phyloP scores from a whole-genome alignment of 1,140 invertebrate genomes.

The Periplaneta americana region DNA sequence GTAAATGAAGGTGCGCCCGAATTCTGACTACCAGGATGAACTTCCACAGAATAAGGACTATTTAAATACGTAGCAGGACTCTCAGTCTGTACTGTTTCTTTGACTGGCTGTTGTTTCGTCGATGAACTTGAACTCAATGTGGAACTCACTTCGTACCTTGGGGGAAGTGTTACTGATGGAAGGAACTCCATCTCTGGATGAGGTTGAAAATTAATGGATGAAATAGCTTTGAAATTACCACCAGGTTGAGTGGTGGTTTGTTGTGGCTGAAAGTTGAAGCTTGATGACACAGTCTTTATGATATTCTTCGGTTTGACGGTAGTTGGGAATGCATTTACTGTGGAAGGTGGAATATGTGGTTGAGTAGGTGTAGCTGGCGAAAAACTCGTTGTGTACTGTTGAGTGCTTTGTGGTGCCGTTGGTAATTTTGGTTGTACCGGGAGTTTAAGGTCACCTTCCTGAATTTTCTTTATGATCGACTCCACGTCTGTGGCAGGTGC shows the following conservation, averaged over 20 bases:
- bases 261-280: background rate
- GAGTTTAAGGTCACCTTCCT: slow-evolving; percentile 72
- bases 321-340: background rate
- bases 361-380: background rate
- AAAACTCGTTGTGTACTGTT: background rate
- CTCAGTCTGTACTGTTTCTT: background rate
- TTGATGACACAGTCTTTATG: background rate
- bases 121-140: background rate
- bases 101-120: background rate
- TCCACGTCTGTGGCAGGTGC: slow-evolving; percentile 63
- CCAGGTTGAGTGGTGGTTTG: background rate
- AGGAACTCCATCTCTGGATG: background rate
- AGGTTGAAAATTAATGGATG: background rate
- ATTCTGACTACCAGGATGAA: background rate
- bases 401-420: background rate
- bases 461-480: slow-evolving; percentile 71
- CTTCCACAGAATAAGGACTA: background rate
- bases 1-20: background rate
- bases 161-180: background rate
- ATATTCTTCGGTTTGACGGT: background rate
- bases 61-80: background rate
- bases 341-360: background rate
- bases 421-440: slow-evolving; percentile 35
- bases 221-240: background rate
- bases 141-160: background rate